Base-by-base conservation (phyloP, 2,888 invertebrate species). In the Punctoribates punctum region DNA sequence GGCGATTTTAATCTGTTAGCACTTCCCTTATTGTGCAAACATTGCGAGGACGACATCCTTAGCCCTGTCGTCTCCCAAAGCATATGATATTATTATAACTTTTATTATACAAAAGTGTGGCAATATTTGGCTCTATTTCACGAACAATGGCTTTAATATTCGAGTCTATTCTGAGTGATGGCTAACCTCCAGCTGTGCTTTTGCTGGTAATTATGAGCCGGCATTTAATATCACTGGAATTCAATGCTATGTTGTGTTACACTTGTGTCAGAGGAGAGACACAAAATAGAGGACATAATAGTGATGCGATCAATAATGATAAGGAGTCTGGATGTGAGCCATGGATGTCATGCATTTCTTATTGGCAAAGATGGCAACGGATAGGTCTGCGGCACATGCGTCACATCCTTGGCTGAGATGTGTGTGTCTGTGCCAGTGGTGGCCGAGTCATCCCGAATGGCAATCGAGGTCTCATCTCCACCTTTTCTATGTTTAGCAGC, bases 401-500 rank as follows among this genome's bases (percentile, higher is more conserved):
- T 46, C 34, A 20, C 65, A 62, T 29, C 62, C 15, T 6, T 54
- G 54, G 20, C 25, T 6, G 2, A 23, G 23, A 57, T 57, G 57
- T 20, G 2, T 57, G 20, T 57, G 23, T 23, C 57, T 20, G 57
- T 34, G 65, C 65, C 25, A 25, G 60, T 60, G 27, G 20, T 60
- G 60, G 27, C 29, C 60, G 25, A 57, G 34, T 29, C 57, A 57
- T 57, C 34, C 65, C 17, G 34, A 29, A 65, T 65, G 27, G 2
- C 70, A 70, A 70, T 70, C n/a, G 38, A 23, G 38, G 62, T 42
- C 70, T 70, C 70, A 70, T 70, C 70, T 42, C 70, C 70, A 70
- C 70, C 70, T 70, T 70, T 70, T 70, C 70, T 46, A 42, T 70
- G 70, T 70, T 70, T 42, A 70, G 42, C 42, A 70, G 70, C 70